phyloP scores from a whole-genome alignment of 2,113 vertebrate genomes.

The Corynorhinus townsendii region DNA sequence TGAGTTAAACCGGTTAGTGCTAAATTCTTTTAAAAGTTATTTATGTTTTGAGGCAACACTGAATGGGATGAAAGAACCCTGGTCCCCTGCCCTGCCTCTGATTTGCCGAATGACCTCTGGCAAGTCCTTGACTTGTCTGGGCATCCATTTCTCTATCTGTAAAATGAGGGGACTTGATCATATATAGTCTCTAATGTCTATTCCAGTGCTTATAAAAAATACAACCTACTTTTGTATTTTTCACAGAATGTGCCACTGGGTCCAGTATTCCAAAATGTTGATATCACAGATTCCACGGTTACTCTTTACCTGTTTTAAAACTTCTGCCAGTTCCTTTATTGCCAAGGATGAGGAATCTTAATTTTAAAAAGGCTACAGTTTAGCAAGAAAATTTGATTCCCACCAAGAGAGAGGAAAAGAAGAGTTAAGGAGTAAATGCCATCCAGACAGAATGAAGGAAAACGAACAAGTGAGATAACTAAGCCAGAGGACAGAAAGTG shows the following conservation, averaged over 20 bases:
- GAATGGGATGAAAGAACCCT: neutral
- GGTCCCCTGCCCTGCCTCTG: neutral
- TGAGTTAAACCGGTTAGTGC: too few species aligned
- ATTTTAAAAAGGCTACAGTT: constrained; percentile 12
- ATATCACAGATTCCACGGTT: neutral
- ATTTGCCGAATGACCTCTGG: neutral
- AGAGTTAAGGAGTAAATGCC: neutral
- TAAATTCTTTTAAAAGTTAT: neutral
- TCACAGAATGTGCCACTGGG: neutral
- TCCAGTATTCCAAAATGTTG: neutral
- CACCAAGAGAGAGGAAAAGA: neutral
- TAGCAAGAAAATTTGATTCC: constrained; percentile 3
- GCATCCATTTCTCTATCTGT: neutral
- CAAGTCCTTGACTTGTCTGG: neutral
- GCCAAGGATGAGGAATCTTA: neutral
- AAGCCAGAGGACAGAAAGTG: neutral
- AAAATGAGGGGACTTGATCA: neutral
- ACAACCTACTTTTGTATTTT: neutral
- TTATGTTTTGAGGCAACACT: neutral
- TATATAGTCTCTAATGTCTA: neutral
- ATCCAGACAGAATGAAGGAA: neutral
- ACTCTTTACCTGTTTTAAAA: constrained; percentile 9
- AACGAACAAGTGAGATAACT: neutral
- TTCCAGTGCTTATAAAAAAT: neutral
- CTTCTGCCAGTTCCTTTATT: neutral